Percentiles rank a stretch among this genome's conserved stretches.
Conservation (phyloP, 2,797 vertebrate genomes). For the Macropus fuliginosus region DNA sequence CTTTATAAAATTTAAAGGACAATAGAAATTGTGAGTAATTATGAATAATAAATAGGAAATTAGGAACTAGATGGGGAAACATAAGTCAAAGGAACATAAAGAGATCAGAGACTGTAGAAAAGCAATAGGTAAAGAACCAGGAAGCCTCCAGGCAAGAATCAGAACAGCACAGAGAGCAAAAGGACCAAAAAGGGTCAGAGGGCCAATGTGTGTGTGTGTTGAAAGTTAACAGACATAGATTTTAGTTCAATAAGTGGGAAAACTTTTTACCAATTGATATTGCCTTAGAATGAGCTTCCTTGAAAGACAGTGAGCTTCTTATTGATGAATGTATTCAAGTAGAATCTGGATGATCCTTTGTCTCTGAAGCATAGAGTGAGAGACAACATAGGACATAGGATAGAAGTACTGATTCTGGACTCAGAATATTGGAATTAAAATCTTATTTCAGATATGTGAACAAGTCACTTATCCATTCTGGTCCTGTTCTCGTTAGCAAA, state of each 20-base stretch:
- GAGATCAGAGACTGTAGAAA: neutral
- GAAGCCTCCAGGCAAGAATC: neutral
- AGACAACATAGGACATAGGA: neutral
- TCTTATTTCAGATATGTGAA: neutral
- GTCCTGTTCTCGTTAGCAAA: neutral
- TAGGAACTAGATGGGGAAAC: neutral
- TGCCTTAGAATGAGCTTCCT: neutral
- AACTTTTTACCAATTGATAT: neutral
- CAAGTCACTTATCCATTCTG: neutral
- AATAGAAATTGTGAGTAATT: neutral
- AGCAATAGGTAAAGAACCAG: neutral
- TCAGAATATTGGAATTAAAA: neutral
- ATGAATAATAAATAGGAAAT: neutral
- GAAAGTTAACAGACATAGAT: neutral
- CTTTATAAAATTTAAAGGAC: neutral
- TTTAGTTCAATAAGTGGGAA: neutral
- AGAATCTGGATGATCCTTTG: neutral
- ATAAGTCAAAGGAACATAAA: neutral
- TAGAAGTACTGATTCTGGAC: neutral
- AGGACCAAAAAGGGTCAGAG: neutral
- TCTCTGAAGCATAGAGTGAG: neutral
- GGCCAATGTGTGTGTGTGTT: neutral
- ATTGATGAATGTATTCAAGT: neutral
- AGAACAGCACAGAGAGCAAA: neutral
- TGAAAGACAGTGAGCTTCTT: neutral